phyloP scores from a whole-genome alignment of 1,140 invertebrate species.

The Drosophila biarmipes region DNA sequence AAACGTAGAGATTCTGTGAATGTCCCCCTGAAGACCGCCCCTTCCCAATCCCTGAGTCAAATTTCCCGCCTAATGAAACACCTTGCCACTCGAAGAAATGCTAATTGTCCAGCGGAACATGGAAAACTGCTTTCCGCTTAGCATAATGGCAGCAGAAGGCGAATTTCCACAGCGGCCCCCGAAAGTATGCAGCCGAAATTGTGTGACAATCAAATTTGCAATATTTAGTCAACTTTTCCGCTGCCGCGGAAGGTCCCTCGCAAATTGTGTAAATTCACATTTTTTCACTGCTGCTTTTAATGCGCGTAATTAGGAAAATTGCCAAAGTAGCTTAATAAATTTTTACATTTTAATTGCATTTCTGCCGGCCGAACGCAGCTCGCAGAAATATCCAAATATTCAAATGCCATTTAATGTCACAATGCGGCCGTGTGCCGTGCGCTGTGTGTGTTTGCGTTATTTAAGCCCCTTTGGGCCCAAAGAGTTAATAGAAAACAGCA shows the following conservation, averaged over 20 bases:
- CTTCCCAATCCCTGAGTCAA: background rate
- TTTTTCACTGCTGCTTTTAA: conserved; percentile 36
- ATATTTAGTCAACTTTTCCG: conserved; percentile 36
- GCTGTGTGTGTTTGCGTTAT: conserved; percentile 6
- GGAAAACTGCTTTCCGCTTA: conserved; percentile 15
- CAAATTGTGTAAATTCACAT: conserved; percentile 25
- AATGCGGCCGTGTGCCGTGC: background rate
- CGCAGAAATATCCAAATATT: conserved; percentile 43
- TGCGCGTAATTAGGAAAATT: conserved; percentile 60
- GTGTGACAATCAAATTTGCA: conserved; percentile 37
- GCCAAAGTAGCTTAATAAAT: conserved; percentile 60
- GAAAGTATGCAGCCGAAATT: conserved; percentile 19
- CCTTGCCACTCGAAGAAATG: background rate
- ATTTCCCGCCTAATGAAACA: background rate
- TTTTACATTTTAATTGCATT: conserved; percentile 64
- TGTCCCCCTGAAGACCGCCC: too few species aligned
- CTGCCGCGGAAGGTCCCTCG: too few species aligned
- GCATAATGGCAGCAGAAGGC: conserved; percentile 25
- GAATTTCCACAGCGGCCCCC: background rate
- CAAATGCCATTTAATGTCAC: conserved; percentile 48
- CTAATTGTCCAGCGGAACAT: background rate
- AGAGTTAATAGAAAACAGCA: conserved; percentile 57
- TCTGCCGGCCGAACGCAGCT: background rate
- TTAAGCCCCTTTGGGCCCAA: conserved; percentile 41
- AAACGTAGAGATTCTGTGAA: too few species aligned